phyloP scores from a whole-genome alignment of 2,888 invertebrate genomes.

The Ligdia adustata region DNA sequence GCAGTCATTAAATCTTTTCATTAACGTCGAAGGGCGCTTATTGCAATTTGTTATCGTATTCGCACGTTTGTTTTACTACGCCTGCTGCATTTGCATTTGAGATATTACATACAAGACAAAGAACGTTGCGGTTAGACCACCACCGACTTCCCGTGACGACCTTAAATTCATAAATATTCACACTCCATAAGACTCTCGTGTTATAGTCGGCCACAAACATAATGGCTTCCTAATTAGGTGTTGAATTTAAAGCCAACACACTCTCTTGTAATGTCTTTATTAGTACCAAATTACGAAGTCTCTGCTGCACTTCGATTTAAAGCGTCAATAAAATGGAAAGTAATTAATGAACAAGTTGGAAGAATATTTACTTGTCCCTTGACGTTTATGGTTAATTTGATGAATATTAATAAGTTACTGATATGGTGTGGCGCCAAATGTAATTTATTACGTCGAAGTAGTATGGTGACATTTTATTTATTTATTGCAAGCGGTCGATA shows the following conservation, averaged over 20 bases:
- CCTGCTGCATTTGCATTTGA: constrained; percentile 46
- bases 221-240: constrained; percentile 52
- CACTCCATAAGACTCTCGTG: constrained; percentile 48
- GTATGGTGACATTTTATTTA: constrained; percentile 6
- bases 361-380: constrained; percentile 26
- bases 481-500: constrained; percentile 46
- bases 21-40: constrained; percentile 29
- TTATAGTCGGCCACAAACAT: constrained; percentile 55
- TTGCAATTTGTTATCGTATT: constrained; percentile 43
- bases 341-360: constrained; percentile 2
- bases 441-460: constrained; percentile 15
- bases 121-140: constrained; percentile 52
- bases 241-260: constrained; percentile 39
- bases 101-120: constrained; percentile 47
- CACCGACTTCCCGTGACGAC: constrained; percentile 42
- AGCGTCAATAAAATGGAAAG: constrained; percentile 5
- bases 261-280: constrained; percentile 18
- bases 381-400: constrained; percentile 28
- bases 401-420: constrained; percentile 28
- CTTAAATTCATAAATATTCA: constrained; percentile 58
- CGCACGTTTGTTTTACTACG: constrained; percentile 43
- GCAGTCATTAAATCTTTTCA: constrained; percentile 28
- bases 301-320: neutral
- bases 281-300: too few species aligned
- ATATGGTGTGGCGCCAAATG: constrained; percentile 32